A percentile compares a stretch with the other conserved stretches of the same genome.
Evolutionary conservation across 1,140 invertebrate genomes (phyloP).

Genomic region (Drosophila bifasciata): DNA sequence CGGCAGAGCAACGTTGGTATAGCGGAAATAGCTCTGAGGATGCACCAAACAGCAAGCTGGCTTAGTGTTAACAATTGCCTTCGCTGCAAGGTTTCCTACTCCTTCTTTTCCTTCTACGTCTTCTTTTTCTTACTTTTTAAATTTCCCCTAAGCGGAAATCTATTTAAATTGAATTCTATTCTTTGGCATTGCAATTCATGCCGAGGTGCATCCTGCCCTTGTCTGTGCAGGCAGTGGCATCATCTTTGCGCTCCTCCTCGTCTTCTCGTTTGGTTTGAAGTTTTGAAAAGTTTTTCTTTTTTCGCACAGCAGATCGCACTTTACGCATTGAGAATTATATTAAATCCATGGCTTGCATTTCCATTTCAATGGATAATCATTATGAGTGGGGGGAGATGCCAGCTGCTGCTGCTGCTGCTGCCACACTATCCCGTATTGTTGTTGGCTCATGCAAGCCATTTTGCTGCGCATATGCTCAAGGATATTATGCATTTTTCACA

Average conservation of each 20-base stretch:
- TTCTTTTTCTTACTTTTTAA: constrained; percentile 52
- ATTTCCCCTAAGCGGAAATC: constrained; percentile 83
- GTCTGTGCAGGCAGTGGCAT: constrained; percentile 13
- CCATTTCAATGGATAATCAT: constrained; percentile 83
- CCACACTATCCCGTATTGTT: constrained; percentile 38
- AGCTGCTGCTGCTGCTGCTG: constrained; percentile 40
- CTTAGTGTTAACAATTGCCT: constrained; percentile 72
- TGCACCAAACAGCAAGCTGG: constrained; percentile 30
- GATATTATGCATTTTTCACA: constrained; percentile 79
- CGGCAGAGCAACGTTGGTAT: not conserved
- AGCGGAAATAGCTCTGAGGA: constrained; percentile 18
- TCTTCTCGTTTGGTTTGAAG: constrained; percentile 23
- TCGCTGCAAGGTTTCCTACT: constrained; percentile 30
- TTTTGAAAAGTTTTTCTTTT: constrained; percentile 67
- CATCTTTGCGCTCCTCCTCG: not conserved
- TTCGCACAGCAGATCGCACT: constrained; percentile 57
- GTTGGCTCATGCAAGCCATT: constrained; percentile 64
- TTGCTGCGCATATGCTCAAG: constrained; percentile 47
- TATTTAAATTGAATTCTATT: constrained; percentile 82
- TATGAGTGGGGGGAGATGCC: constrained; percentile 69
- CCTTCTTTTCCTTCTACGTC: not conserved
- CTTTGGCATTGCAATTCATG: constrained; percentile 65
- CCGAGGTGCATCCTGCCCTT: constrained; percentile 56
- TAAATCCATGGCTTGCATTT: constrained; percentile 80
- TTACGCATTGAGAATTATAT: constrained; percentile 77